phyloP scores from a whole-genome alignment of 1,140 invertebrate species.

The Drosophila triauraria region DNA sequence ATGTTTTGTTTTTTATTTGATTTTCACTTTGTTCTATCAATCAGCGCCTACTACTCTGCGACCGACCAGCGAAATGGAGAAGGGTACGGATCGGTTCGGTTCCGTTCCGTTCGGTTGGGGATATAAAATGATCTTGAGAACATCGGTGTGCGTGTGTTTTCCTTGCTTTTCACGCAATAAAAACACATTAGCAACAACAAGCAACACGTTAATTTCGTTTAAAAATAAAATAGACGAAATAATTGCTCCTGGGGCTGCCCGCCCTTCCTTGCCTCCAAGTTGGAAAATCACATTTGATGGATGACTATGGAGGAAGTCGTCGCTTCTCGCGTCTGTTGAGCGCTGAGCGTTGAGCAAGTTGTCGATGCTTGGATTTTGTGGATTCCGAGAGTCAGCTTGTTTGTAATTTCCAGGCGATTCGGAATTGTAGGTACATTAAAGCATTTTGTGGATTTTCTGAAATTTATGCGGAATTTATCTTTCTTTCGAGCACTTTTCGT shows the following conservation, averaged over 20 bases:
- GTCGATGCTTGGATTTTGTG: conserved; percentile 53
- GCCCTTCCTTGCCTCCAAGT: neutral
- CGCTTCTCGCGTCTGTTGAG: conserved; percentile 34
- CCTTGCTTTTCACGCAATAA: conserved; percentile 69
- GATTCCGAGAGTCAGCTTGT: conserved; percentile 42
- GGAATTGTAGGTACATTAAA: conserved; percentile 49
- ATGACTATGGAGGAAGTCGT: conserved; percentile 65
- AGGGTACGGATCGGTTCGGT: conserved; percentile 28
- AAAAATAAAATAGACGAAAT: conserved; percentile 82
- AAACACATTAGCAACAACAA: conserved; percentile 72
- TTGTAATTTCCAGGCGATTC: conserved; percentile 43
- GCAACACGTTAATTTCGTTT: conserved; percentile 69
- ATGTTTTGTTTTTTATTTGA: conserved; percentile 84
- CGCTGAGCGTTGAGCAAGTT: conserved; percentile 54
- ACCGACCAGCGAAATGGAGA: conserved; percentile 44
- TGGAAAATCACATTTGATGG: conserved; percentile 74
- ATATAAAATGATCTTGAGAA: conserved; percentile 72
- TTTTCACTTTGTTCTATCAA: conserved; percentile 84
- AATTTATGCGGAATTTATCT: conserved; percentile 74
- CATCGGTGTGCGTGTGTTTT: conserved; percentile 56
- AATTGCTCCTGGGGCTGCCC: conserved; percentile 52
- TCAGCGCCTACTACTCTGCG: conserved; percentile 79
- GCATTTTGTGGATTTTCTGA: conserved; percentile 73
- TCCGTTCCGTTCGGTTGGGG: conserved; percentile 15
- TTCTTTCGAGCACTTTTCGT: conserved; percentile 3